Conservation (phyloP, 2,888 invertebrate species). For the Adela reaumurella region DNA sequence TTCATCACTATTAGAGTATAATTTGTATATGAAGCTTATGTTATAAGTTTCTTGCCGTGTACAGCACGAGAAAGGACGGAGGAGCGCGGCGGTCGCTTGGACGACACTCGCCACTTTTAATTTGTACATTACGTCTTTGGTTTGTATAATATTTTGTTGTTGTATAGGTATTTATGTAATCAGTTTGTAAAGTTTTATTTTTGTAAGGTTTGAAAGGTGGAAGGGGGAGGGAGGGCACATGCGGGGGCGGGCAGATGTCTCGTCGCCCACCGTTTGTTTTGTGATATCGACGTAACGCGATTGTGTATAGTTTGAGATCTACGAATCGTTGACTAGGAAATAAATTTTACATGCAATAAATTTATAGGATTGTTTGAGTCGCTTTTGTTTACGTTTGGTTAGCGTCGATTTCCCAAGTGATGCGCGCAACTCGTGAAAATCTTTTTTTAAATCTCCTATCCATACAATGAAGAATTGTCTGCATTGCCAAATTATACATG, state of each 20-base stretch:
- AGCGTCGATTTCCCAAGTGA: too few relatives aligned
- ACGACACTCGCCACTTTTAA: neutral
- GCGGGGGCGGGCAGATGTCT: too few relatives aligned
- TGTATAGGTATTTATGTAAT: neutral
- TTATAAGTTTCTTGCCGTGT: too few relatives aligned
- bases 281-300: neutral
- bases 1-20: too few relatives aligned
- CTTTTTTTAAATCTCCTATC: too few relatives aligned
- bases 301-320: constrained; percentile 17
- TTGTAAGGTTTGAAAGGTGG: neutral
- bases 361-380: neutral
- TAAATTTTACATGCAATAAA: constrained; percentile 27
- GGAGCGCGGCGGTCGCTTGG: neutral
- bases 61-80: neutral
- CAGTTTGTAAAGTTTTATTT: neutral
- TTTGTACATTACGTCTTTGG: too few relatives aligned
- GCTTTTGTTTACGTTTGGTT: too few relatives aligned
- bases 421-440: too few relatives aligned
- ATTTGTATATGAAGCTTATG: too few relatives aligned
- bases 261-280: neutral
- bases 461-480: too few relatives aligned
- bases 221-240: neutral
- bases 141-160: neutral
- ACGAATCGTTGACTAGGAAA: constrained; percentile 37
- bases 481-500: too few relatives aligned